These are phyloP conservation scores for Caenorhabditis brenneri DNA, from an alignment of 1,140 invertebrate species.

Conservation along the genomic window DNA sequence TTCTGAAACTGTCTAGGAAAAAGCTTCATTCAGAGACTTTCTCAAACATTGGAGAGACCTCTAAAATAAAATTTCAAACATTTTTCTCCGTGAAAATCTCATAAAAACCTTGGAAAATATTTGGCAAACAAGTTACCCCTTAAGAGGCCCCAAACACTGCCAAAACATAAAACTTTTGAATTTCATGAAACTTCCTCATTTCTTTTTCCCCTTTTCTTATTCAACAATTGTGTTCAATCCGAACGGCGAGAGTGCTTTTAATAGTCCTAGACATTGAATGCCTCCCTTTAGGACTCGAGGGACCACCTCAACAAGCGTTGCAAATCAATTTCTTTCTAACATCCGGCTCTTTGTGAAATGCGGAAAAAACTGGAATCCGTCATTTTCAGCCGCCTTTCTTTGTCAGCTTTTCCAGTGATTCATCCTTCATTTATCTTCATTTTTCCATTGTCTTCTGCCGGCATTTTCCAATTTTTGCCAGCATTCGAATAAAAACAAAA, in stretches of 20 bases:
- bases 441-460: neutral
- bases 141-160: too few species aligned
- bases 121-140: too few species aligned
- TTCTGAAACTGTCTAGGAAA: too few species aligned
- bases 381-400: neutral
- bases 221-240: neutral
- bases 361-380: neutral
- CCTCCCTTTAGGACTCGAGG: neutral
- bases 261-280: slow-evolving; percentile 12
- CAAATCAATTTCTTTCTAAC: slow-evolving; percentile 4
- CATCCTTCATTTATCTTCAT: slow-evolving; percentile 3
- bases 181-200: neutral
- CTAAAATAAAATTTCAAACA: too few species aligned
- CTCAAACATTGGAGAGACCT: too few species aligned
- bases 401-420: neutral
- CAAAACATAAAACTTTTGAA: too few species aligned
- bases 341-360: neutral
- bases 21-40: too few species aligned
- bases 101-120: too few species aligned
- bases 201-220: neutral
- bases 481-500: neutral
- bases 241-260: slow-evolving; percentile 19
- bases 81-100: too few species aligned
- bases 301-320: slow-evolving; percentile 16
- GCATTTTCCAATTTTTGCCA: neutral